These are phyloP conservation scores for Sycophila sp. DNA, from an alignment of 1,140 invertebrate species.

Conservation along the genomic window DNA sequence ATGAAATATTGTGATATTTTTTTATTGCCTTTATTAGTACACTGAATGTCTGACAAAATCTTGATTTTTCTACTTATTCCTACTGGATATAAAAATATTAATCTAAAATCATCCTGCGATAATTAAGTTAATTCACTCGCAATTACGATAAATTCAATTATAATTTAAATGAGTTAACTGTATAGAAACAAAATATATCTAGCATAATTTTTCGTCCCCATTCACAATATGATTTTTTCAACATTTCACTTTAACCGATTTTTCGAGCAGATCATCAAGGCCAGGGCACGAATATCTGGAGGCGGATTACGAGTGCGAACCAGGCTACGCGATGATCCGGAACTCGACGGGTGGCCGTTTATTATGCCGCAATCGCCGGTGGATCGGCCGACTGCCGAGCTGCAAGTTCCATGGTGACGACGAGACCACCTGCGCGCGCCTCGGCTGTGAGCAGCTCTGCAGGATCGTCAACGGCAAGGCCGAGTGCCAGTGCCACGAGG, in stretches of 20 bases:
- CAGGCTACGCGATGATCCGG: conserved; percentile 43
- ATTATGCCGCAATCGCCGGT: conserved; percentile 58
- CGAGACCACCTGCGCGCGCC: conserved; percentile 50
- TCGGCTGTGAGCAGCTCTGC: conserved; percentile 64
- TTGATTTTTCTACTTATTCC: no score
- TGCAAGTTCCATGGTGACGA: conserved; percentile 53
- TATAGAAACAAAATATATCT: no score
- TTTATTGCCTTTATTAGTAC: no score
- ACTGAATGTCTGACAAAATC: no score
- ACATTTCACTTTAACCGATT: not conserved
- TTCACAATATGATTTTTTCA: no score
- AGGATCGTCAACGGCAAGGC: conserved; percentile 60
- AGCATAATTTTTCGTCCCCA: no score
- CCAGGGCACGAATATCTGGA: conserved; percentile 62
- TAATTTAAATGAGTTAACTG: no score
- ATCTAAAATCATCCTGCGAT: no score
- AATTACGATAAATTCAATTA: no score
- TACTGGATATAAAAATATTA: no score
- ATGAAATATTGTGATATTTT: no score
- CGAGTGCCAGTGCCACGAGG: conserved; percentile 65
- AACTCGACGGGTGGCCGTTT: conserved; percentile 43
- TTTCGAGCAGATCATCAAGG: conserved; percentile 54
- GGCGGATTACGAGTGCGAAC: conserved; percentile 62
- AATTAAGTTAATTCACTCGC: no score
- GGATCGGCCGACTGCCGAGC: conserved; percentile 59